phyloP scores from a whole-genome alignment of 2,888 invertebrate genomes.

The Notodonta dromedarius region DNA sequence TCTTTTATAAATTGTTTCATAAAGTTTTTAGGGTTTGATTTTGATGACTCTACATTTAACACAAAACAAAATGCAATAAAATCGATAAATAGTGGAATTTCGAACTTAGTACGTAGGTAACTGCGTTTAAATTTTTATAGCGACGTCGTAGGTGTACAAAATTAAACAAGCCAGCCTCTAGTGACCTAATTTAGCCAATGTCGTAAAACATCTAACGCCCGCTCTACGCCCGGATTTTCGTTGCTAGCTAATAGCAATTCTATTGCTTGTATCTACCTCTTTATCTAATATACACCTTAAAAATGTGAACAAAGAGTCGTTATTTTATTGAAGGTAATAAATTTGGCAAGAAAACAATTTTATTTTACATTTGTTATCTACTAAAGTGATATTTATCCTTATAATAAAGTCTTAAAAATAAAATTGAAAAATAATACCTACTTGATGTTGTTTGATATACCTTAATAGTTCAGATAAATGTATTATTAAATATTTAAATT shows the following conservation, averaged over 20 bases:
- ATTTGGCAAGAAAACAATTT: not conserved
- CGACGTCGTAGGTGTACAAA: constrained; percentile 17
- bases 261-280: constrained; percentile 43
- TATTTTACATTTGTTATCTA: no score
- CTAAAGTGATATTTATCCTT: no score
- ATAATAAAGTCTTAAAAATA: no score
- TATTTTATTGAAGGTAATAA: not conserved
- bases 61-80: no score
- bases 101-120: not conserved
- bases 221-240: constrained; percentile 39
- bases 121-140: constrained; percentile 28
- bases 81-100: no score
- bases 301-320: constrained; percentile 1
- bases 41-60: no score
- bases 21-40: no score
- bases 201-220: constrained; percentile 45
- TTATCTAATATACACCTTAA: constrained; percentile 36
- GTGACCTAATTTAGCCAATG: constrained; percentile 45
- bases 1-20: no score
- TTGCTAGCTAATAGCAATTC: constrained; percentile 45
- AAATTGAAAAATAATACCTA: no score
- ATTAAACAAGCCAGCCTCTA: constrained; percentile 36
- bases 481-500: no score
- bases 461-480: no score
- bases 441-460: no score